Evolutionary conservation across 2,113 vertebrate genomes (phyloP).

Genomic region (Pachypanchax playfairii): DNA sequence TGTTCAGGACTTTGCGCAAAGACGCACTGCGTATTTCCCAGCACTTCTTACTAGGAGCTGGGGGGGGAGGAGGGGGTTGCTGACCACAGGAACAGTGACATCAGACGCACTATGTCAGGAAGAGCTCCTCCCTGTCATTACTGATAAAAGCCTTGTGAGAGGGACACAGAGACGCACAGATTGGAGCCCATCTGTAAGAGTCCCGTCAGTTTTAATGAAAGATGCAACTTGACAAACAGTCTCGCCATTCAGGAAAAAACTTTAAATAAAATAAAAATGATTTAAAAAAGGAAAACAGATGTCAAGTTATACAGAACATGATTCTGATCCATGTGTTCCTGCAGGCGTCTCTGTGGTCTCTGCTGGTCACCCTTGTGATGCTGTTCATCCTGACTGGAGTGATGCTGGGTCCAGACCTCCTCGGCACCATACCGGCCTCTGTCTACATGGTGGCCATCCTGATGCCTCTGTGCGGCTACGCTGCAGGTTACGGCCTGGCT

Average conservation of each 20-base stretch:
- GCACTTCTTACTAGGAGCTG: neutral
- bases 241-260: no score
- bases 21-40: conserved; percentile 63
- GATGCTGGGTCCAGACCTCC: conserved; percentile 92
- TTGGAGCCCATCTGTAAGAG: no score
- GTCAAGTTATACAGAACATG: neutral
- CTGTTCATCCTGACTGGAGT: conserved; percentile 95
- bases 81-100: conserved; percentile 43
- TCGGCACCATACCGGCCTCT: conserved; percentile 88
- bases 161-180: no score
- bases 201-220: no score
- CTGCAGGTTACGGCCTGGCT: conserved; percentile 90
- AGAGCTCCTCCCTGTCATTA: conserved; percentile 58
- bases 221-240: no score
- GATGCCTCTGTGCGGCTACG: conserved; percentile 92
- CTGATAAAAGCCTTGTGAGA: conserved; percentile 43
- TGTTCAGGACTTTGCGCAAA: conserved; percentile 25
- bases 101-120: conserved; percentile 49
- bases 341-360: conserved; percentile 94
- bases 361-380: conserved; percentile 89
- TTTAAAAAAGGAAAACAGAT: no score
- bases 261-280: no score
- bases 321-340: neutral
- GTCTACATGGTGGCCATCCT: conserved; percentile 92
- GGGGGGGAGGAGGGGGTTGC: neutral